phyloP scores from a whole-genome alignment of 2,888 invertebrate species.

The Operophtera brumata region DNA sequence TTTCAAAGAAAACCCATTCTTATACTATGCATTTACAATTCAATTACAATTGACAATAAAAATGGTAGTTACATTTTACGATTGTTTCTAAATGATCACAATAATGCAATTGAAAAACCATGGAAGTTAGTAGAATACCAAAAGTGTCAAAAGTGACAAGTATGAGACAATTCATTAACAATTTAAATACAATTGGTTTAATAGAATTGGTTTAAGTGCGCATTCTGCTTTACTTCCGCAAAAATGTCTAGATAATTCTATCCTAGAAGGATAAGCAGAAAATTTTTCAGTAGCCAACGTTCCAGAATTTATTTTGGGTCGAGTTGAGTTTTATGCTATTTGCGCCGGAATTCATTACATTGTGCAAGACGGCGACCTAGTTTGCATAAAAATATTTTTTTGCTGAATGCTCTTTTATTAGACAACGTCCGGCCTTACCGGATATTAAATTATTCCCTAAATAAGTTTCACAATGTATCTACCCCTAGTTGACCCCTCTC shows the following conservation, averaged over 20 bases:
- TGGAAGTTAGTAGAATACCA: too few relatives aligned
- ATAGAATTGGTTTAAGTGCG: too few relatives aligned
- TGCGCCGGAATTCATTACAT: slow-evolving; percentile 28
- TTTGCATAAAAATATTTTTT: slow-evolving; percentile 20
- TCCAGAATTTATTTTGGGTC: slow-evolving; percentile 29
- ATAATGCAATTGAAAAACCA: too few relatives aligned
- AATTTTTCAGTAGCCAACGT: slow-evolving; percentile 32
- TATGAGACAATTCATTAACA: too few relatives aligned
- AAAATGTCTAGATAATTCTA: slow-evolving; percentile 44
- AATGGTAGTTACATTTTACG: too few relatives aligned
- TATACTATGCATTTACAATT: too few relatives aligned
- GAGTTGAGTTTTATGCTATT: slow-evolving; percentile 27
- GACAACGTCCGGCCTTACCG: not conserved
- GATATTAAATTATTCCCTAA: not conserved
- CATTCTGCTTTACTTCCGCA: slow-evolving; percentile 32
- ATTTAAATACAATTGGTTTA: too few relatives aligned
- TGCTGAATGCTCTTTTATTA: slow-evolving; percentile 14
- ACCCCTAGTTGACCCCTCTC: not conserved
- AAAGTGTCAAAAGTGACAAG: too few relatives aligned
- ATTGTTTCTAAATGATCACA: too few relatives aligned
- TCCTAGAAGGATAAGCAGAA: slow-evolving; percentile 33
- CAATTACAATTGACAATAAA: too few relatives aligned
- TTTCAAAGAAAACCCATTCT: too few relatives aligned
- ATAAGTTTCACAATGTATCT: not conserved
- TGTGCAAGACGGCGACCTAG: slow-evolving; percentile 28